Conservation (phyloP, 64 coral and sea anemone genomes). For the Stichodactyla helianthus region DNA sequence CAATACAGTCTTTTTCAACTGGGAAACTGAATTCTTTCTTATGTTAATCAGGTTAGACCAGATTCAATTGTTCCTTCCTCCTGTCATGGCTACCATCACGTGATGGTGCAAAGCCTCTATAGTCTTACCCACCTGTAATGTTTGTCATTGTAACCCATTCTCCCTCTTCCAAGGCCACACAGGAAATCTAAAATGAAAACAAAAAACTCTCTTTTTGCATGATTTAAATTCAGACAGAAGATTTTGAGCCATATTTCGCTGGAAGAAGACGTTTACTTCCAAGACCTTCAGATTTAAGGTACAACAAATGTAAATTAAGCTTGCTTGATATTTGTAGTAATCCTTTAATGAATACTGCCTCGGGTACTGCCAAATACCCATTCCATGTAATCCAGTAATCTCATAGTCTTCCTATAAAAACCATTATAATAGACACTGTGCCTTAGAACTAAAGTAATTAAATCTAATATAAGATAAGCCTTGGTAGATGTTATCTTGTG, state of each 20-base stretch:
- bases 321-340: not conserved
- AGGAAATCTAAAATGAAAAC: not conserved
- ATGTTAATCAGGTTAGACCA: too few relatives aligned
- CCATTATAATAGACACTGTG: too few relatives aligned
- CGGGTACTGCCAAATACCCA: too few relatives aligned
- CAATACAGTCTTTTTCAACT: too few relatives aligned
- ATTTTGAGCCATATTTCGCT: slow-evolving; percentile 97
- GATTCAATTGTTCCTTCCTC: too few relatives aligned
- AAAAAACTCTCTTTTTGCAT: not conserved
- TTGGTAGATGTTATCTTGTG: not conserved
- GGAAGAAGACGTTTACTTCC: slow-evolving; percentile 79
- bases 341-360: not conserved
- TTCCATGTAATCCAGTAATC: too few relatives aligned
- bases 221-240: slow-evolving; percentile 56
- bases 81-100: too few relatives aligned
- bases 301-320: not conserved
- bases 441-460: not conserved
- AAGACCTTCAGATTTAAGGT: slow-evolving; percentile 89
- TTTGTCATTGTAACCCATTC: not conserved
- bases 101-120: too few relatives aligned
- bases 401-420: too few relatives aligned
- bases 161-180: not conserved
- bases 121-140: too few relatives aligned
- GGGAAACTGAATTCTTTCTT: too few relatives aligned
- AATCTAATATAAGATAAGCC: slow-evolving; percentile 1